Evolutionary conservation across 2,888 invertebrate genomes (phyloP), one percentile per base, ranked within the genome.

Genomic region (Poecilobothrus nobilitatus): DNA sequence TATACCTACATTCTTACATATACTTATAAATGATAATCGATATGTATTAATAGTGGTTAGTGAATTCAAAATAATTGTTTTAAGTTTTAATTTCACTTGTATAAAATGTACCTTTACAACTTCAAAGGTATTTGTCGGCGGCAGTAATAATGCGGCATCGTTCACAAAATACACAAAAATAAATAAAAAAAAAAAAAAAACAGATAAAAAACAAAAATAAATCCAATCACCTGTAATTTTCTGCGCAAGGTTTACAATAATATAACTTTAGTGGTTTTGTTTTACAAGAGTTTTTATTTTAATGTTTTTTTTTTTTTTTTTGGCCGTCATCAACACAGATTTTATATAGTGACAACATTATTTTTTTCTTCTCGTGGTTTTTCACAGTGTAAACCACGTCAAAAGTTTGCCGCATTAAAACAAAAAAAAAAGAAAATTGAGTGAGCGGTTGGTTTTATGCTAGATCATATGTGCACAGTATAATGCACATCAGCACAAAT

Each of bases 151-250:
- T 12, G 15, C 53, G 53, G 53, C 53, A 18, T 8, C 53, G n/a
- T 53, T 53, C 15, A 53, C 53, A 53, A 53, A 53, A 12, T 18
- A 53, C 53, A 53, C 15, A 41, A 12, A 41, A 41, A 27, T 27
- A 27, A 27, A 5, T 4, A 27, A 27, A 27, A 27, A 27, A 12
- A 41, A 6, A 53, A 53, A n/a, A n/a, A n/a, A n/a, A n/a, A n/a
- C n/a, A n/a, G n/a, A n/a, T n/a, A n/a, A n/a, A n/a, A n/a, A n/a
- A n/a, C n/a, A n/a, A n/a, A n/a, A n/a, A n/a, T n/a, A n/a, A 53
- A 53, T 53, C 15, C 53, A 53, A 53, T 53, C 53, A 53, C 53
- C 53, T 53, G 53, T 53, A 53, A 53, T 53, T 53, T 41, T 53
- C 18, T 53, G 53, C 53, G 53, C 53, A 53, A 53, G 53, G 53